Evolutionary conservation across 2,888 invertebrate genomes (phyloP).

Genomic region (Netelia melanura): DNA sequence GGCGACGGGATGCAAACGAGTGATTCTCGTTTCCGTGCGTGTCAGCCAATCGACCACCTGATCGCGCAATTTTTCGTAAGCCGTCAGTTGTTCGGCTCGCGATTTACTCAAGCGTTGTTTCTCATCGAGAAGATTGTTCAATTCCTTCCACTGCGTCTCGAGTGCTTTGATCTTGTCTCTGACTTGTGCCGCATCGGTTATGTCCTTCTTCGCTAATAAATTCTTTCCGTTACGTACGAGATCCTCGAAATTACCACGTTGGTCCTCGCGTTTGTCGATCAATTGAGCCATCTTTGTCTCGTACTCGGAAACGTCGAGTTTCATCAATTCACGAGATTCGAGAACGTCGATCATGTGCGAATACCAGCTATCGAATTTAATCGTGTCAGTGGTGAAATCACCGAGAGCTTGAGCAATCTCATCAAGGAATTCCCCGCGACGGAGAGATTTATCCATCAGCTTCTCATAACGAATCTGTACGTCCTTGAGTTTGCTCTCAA

Average conservation of each 20-base stretch:
- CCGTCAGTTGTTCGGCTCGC: slow-evolving; percentile 93
- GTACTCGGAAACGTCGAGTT: slow-evolving; percentile 89
- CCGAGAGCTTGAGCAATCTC: slow-evolving; percentile 89
- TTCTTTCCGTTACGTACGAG: slow-evolving; percentile 93
- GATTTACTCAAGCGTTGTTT: slow-evolving; percentile 93
- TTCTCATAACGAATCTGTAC: slow-evolving; percentile 94
- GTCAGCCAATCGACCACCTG: slow-evolving; percentile 95
- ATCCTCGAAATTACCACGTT: slow-evolving; percentile 88
- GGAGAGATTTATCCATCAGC: slow-evolving; percentile 91
- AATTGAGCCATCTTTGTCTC: slow-evolving; percentile 87
- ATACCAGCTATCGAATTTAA: slow-evolving; percentile 90
- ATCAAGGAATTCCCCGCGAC: slow-evolving; percentile 93
- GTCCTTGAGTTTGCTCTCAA: slow-evolving; percentile 95
- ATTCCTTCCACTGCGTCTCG: slow-evolving; percentile 95
- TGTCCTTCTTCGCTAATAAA: slow-evolving; percentile 93
- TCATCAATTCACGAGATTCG: slow-evolving; percentile 90
- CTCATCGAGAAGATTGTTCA: slow-evolving; percentile 93
- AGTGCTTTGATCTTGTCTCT: slow-evolving; percentile 94
- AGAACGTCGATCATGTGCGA: slow-evolving; percentile 90
- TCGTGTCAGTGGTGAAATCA: slow-evolving; percentile 79
- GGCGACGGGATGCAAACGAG: slow-evolving; percentile 93
- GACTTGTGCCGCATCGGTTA: slow-evolving; percentile 93
- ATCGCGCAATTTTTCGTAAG: slow-evolving; percentile 93
- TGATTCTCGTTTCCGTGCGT: slow-evolving; percentile 91
- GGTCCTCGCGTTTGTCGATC: slow-evolving; percentile 87